Conservation (phyloP, 2,888 invertebrate genomes). For the Polyommatus iphigenia region DNA sequence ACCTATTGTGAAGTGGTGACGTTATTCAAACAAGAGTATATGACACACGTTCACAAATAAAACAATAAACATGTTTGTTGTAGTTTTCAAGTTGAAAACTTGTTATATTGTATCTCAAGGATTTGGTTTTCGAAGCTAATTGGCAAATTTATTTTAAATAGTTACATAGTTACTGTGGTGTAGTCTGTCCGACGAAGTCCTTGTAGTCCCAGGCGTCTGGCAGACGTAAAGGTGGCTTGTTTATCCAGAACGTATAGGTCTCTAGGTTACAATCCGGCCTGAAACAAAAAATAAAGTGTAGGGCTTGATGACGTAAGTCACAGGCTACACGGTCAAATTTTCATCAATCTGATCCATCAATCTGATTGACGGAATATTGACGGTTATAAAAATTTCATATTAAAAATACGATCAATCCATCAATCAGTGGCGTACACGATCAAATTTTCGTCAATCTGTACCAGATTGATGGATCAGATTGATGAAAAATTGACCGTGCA, state of each 20-base stretch:
- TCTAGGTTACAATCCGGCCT: constrained; percentile 70
- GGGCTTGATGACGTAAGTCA: background rate
- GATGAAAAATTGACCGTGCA: no score
- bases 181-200: constrained; percentile 48
- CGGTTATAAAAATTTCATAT: no score
- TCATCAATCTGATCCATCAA: no score
- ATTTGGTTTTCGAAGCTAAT: background rate
- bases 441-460: no score
- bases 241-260: constrained; percentile 64
- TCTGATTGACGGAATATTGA: no score
- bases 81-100: constrained; percentile 8
- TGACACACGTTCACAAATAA: constrained; percentile 8
- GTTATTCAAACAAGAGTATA: constrained; percentile 12
- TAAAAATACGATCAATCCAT: no score
- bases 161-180: background rate
- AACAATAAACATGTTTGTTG: background rate
- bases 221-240: constrained; percentile 52
- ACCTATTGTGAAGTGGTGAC: constrained; percentile 25
- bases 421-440: no score
- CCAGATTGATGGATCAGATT: no score
- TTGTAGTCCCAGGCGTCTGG: constrained; percentile 65
- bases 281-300: constrained; percentile 36
- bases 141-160: background rate
- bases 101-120: background rate
- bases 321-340: no score